Percentiles rank a stretch among this genome's conserved stretches.
Conservation (phyloP, 2,888 invertebrate species). For the Athalia circularis region DNA sequence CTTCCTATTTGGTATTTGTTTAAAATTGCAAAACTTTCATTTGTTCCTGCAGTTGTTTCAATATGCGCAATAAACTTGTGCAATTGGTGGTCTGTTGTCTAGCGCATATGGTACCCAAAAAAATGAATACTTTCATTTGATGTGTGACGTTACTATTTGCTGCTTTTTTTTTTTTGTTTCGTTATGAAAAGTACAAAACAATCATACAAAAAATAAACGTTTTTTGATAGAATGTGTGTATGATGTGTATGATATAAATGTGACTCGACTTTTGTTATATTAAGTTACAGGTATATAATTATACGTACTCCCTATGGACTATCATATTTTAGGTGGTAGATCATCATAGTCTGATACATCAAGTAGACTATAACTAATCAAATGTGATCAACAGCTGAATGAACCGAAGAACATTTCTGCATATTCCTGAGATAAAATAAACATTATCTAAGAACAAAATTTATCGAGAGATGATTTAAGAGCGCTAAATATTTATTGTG, state of each 20-base stretch:
- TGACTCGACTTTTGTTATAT: background rate
- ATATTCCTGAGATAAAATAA: background rate
- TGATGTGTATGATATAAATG: background rate
- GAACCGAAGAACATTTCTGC: background rate
- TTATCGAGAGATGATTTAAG: constrained; percentile 7
- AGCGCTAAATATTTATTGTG: background rate
- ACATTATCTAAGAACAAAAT: background rate
- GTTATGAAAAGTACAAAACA: constrained; percentile 38
- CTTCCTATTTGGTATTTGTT: constrained; percentile 3
- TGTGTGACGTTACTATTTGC: background rate
- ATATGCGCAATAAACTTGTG: background rate
- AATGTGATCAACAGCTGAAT: constrained; percentile 8
- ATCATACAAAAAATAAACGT: constrained; percentile 27
- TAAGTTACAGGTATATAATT: constrained; percentile 15
- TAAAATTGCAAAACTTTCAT: constrained; percentile 30
- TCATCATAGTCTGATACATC: background rate
- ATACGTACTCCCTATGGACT: background rate
- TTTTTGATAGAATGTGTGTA: background rate
- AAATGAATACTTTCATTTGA: background rate
- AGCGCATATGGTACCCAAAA: background rate
- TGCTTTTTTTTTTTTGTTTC: constrained; percentile 1
- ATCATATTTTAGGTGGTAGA: background rate
- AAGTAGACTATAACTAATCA: constrained; percentile 8
- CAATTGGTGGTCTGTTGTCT: background rate
- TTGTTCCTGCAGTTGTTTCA: constrained; percentile 9